Conservation (phyloP, 1,140 invertebrate species). For the Tetramorium parvispinum region DNA sequence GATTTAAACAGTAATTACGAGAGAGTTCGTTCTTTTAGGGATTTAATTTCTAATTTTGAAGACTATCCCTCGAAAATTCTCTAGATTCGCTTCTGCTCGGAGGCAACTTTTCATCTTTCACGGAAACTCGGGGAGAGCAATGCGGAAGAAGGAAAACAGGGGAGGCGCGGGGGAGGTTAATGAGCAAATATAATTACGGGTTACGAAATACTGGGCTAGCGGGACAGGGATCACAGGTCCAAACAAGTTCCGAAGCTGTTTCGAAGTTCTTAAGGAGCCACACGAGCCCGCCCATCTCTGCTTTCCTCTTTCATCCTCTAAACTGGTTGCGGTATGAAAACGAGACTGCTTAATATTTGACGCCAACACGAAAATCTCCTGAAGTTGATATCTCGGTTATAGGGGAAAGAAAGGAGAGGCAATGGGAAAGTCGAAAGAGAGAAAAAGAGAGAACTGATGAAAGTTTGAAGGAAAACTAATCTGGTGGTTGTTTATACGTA, state of each 20-base stretch:
- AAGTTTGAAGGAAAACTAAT: conserved; percentile 69
- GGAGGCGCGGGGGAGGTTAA: not conserved
- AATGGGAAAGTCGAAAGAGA: not conserved
- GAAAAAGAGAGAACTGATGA: conserved; percentile 18
- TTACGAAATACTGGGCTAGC: conserved; percentile 66
- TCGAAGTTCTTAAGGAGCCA: conserved; percentile 50
- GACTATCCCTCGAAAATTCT: conserved; percentile 1
- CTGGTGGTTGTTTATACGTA: conserved; percentile 40
- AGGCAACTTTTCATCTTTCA: not conserved
- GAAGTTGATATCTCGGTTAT: conserved; percentile 35
- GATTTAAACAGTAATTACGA: conserved; percentile 18
- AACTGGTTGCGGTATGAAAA: conserved; percentile 39
- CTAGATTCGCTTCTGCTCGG: not conserved
- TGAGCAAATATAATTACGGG: conserved; percentile 68
- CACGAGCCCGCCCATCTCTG: not conserved
- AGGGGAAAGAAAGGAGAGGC: not conserved
- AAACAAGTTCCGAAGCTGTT: conserved; percentile 53
- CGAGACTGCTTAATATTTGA: conserved; percentile 68
- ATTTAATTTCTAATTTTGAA: conserved; percentile 13
- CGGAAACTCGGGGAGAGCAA: not conserved
- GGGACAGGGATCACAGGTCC: conserved; percentile 48
- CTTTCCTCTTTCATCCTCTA: not conserved
- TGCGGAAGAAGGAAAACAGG: not conserved
- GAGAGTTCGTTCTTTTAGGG: not conserved
- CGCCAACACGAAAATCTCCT: conserved; percentile 61